These are phyloP conservation scores for Atta cephalotes DNA, from an alignment of 1,140 invertebrate genomes.

Conservation along the genomic window DNA sequence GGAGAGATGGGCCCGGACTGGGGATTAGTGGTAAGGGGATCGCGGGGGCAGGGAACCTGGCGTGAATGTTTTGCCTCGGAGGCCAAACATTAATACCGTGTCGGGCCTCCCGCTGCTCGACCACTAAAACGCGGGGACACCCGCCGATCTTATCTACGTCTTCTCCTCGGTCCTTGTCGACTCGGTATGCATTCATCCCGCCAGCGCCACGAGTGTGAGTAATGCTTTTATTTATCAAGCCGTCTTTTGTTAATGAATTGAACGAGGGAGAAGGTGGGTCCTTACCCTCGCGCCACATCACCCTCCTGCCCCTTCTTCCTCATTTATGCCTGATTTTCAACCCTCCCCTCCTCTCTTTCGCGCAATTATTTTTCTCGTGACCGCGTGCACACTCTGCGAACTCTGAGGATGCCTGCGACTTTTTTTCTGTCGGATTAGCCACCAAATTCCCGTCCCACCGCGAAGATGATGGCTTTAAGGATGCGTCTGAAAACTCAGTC, in stretches of 20 bases:
- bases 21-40: not conserved
- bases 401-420: not conserved
- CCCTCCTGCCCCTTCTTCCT: not conserved
- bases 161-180: conserved; percentile 83
- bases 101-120: conserved; percentile 82
- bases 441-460: conserved; percentile 16
- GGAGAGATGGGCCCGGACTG: conserved; percentile 22
- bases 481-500: not conserved
- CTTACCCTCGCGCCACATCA: conserved; percentile 42
- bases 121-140: conserved; percentile 84
- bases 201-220: conserved; percentile 80
- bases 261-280: conserved; percentile 68
- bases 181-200: conserved; percentile 84
- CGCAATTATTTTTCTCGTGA: conserved; percentile 55
- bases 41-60: conserved; percentile 60
- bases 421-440: conserved; percentile 39
- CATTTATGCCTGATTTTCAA: conserved; percentile 40
- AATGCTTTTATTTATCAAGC: conserved; percentile 85
- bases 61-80: conserved; percentile 84
- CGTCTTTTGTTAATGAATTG: conserved; percentile 83
- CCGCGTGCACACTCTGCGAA: not conserved
- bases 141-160: conserved; percentile 84
- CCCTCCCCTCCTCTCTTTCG: not conserved
- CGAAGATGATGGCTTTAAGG: not conserved
- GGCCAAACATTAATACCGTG: conserved; percentile 85